phyloP scores from a whole-genome alignment of 2,797 vertebrate genomes.

The Malurus leucopterus region DNA sequence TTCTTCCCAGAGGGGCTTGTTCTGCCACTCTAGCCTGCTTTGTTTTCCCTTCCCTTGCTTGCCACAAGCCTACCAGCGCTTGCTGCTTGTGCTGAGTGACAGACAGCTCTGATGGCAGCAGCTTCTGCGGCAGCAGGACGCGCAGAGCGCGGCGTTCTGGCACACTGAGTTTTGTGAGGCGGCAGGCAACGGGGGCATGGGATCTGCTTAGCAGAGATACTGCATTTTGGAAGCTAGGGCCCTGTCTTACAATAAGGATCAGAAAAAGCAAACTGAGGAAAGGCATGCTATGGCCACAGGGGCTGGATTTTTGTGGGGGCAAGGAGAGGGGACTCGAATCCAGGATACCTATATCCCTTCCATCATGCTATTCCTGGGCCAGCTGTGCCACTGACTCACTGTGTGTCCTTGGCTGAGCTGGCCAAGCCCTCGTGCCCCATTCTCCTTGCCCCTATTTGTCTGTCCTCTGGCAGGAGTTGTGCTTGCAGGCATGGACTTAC shows the following conservation, averaged over 20 bases:
- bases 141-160: fast-evolving
- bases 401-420: background rate
- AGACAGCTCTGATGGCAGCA: background rate
- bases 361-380: background rate
- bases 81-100: background rate
- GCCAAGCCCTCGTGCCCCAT: background rate
- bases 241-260: background rate
- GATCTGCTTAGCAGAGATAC: background rate
- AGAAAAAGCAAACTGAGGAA: background rate
- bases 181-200: fast-evolving
- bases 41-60: background rate
- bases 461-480: background rate
- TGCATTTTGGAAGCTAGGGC: background rate
- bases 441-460: background rate
- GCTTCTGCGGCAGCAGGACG: fast-evolving
- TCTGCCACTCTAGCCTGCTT: background rate
- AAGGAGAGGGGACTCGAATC: background rate
- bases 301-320: background rate
- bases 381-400: fast-evolving
- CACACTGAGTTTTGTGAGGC: background rate
- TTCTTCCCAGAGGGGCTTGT: background rate
- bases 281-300: background rate
- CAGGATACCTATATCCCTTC: background rate
- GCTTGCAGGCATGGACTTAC: background rate
- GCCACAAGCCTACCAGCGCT: fast-evolving